Conservation (phyloP, 2,888 invertebrate genomes). For the Caenorhabditis afra region DNA sequence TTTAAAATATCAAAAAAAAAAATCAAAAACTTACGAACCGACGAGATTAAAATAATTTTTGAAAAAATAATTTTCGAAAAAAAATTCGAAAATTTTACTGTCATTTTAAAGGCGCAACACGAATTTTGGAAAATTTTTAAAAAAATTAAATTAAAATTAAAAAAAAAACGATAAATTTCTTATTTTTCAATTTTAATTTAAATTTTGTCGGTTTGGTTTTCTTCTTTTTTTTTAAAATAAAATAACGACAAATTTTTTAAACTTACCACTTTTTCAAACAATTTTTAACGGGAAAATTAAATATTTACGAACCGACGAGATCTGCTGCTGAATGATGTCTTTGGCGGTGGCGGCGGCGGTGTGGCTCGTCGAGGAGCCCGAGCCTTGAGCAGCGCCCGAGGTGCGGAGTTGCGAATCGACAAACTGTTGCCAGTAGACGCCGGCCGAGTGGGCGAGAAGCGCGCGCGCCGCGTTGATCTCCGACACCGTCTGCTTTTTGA, state of each 20-base stretch:
- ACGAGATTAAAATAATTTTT: too few species aligned
- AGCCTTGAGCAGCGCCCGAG: not conserved
- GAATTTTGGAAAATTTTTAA: not conserved
- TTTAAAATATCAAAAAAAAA: too few species aligned
- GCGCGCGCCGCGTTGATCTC: conserved; percentile 72
- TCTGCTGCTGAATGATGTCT: conserved; percentile 66
- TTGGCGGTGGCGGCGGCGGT: conserved; percentile 30
- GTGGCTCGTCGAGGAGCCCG: not conserved
- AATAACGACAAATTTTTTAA: not conserved
- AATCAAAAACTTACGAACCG: too few species aligned
- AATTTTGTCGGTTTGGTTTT: too few species aligned
- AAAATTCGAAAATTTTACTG: not conserved
- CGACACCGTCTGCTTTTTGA: conserved; percentile 82
- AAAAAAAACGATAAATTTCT: too few species aligned
- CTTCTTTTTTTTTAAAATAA: too few species aligned
- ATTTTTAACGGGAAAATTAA: conserved; percentile 3
- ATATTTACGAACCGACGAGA: conserved; percentile 55
- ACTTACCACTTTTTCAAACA: not conserved
- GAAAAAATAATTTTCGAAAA: not conserved
- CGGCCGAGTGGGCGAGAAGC: conserved; percentile 65
- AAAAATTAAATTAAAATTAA: too few species aligned
- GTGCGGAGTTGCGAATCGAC: conserved; percentile 65
- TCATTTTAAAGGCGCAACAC: too few species aligned
- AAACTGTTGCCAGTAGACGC: conserved; percentile 67
- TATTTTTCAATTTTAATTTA: too few species aligned